Base-by-base conservation (phyloP, 2,113 vertebrate species). In the Oophaga pumilio region DNA sequence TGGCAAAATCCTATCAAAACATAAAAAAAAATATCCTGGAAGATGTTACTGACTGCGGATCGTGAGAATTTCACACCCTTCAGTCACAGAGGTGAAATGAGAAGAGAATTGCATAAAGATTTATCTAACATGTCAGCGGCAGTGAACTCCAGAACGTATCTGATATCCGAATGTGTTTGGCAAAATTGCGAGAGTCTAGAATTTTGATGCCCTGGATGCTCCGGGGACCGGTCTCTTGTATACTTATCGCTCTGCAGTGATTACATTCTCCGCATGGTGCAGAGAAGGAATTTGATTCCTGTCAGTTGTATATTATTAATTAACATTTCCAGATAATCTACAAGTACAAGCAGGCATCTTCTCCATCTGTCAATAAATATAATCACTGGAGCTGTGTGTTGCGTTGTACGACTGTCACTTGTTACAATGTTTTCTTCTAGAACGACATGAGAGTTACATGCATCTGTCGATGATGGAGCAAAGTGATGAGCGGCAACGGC, bases 291-390 rank as follows among this genome's bases (percentile, higher is more conserved):
- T 86, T 68, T 69, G n/a, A 86, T 69, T 86, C 22, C 60, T 79
- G 76, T 79, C 62, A 69, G n/a, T 43, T 50, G n/a, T 86, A 33
- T n/a, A 62, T 79, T 86, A 86, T 86, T 86, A 86, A 68, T 86
- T 86, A 86, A 69, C 76, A 79, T 86, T 78, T 86, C 76, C 60
- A 79, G 85, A 86, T 78, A 86, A 86, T 86, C 60, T 79, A 68
- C 76, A 86, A 79, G 76, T 56, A n/a, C 62, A 52, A 68, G 12
- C n/a, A 1, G 33, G 5, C 76, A 69, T 68, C 60, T 66, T 53
- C 9, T 66, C 26, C 8, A 0, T 28, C 60, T 68, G 76, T 80
- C 85, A 69, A 69, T 69, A 79, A 66, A 79, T 22, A 66, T 15
- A 49, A 78, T 69, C 76, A 80, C n/a, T 33, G 59, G 56, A 64